Percentiles rank a stretch among this genome's conserved stretches.
phyloP scores from a whole-genome alignment of 2,888 invertebrate genomes.

The Anthrax anthrax region DNA sequence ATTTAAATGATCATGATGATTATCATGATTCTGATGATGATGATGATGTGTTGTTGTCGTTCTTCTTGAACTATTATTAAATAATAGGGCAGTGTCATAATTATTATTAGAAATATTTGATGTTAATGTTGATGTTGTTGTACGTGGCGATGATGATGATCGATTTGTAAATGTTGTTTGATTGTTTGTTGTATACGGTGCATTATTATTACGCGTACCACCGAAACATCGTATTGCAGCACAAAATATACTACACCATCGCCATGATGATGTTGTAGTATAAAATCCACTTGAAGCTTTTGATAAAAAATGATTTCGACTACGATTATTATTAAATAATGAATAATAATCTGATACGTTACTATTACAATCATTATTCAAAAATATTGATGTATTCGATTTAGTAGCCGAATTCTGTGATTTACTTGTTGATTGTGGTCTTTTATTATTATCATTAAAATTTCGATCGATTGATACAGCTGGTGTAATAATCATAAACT shows the following conservation, averaged over 20 bases:
- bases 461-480: constrained; percentile 33
- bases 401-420: neutral
- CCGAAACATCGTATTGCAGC: constrained; percentile 36
- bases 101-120: constrained; percentile 1
- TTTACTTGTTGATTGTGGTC: constrained; percentile 2
- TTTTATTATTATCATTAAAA: constrained; percentile 6
- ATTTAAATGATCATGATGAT: constrained; percentile 28
- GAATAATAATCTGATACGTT: neutral
- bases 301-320: constrained; percentile 15
- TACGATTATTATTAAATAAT: neutral
- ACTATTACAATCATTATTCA: constrained; percentile 2
- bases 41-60: constrained; percentile 10
- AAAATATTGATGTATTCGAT: neutral
- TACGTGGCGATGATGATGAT: no score
- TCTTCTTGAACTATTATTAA: constrained; percentile 21
- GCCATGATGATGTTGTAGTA: constrained; percentile 25
- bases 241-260: constrained; percentile 31
- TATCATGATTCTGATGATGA: no score
- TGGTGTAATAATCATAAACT: constrained; percentile 34
- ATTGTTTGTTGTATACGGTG: constrained; percentile 12
- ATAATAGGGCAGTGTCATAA: constrained; percentile 2
- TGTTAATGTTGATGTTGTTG: neutral
- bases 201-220: constrained; percentile 13
- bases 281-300: constrained; percentile 26
- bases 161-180: no score